Conservation (phyloP, 2,113 vertebrate genomes). For the Colinus virginianus region DNA sequence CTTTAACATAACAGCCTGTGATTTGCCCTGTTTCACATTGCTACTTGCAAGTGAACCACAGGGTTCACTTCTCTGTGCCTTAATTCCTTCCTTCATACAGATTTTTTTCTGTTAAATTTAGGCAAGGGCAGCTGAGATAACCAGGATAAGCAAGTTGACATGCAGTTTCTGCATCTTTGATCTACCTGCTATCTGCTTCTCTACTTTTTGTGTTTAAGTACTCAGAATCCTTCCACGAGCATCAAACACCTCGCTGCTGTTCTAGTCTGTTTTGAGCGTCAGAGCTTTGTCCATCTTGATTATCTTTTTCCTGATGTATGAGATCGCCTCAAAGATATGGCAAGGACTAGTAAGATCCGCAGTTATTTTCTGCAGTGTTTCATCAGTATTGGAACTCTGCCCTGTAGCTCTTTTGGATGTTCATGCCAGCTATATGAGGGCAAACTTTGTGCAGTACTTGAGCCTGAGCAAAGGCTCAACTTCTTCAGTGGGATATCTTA, state of each 20-base stretch:
- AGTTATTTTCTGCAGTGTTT: not conserved
- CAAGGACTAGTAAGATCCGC: not conserved
- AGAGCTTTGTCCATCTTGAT: not conserved
- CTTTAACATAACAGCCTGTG: not conserved
- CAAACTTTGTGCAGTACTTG: not conserved
- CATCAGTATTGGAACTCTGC: not conserved
- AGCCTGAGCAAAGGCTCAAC: not conserved
- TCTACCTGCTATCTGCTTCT: not conserved
- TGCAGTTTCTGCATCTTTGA: not conserved
- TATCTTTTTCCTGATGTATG: not conserved
- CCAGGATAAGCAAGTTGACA: not conserved
- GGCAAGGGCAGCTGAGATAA: not conserved
- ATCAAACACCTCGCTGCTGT: not conserved
- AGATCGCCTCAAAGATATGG: not conserved
- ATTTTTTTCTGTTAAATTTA: not conserved
- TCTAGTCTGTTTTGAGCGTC: not conserved
- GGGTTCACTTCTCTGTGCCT: not conserved
- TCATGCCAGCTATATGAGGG: not conserved
- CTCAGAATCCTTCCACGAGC: not conserved
- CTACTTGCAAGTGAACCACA: not conserved
- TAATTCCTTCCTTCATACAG: not conserved
- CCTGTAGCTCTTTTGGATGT: not conserved
- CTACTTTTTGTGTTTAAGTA: not conserved
- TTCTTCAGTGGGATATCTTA: not conserved
- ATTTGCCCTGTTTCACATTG: not conserved